Conservation (phyloP, 2,888 invertebrate genomes). For the Torymus auratus region DNA sequence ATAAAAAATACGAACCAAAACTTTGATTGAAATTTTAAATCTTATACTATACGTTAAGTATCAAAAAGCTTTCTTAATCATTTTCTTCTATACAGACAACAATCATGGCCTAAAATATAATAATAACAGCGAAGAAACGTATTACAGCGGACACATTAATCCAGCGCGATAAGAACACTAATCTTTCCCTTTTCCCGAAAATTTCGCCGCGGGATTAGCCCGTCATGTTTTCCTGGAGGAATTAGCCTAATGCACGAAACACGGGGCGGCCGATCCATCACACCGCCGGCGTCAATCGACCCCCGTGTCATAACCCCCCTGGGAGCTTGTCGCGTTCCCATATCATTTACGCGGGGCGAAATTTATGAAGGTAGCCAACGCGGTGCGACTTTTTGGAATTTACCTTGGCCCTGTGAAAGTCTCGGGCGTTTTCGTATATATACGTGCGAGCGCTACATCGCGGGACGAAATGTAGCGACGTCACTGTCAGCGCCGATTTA, state of each 20-base stretch:
- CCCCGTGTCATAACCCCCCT: slow-evolving; percentile 2
- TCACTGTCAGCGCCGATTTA: no score
- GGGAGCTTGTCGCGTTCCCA: neutral
- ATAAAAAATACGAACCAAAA: no score
- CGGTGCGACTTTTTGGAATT: neutral
- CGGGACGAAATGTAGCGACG: no score
- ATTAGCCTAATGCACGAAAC: slow-evolving; percentile 40
- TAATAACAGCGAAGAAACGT: neutral
- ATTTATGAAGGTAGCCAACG: slow-evolving; percentile 23
- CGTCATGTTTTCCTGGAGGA: slow-evolving; percentile 28
- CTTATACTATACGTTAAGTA: no score
- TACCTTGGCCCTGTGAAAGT: neutral
- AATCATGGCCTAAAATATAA: no score
- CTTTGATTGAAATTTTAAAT: no score
- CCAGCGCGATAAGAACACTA: neutral
- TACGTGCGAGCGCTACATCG: no score
- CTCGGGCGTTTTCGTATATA: no score
- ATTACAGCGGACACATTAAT: neutral
- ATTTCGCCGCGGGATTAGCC: neutral
- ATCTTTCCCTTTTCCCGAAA: neutral
- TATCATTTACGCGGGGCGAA: slow-evolving; percentile 9
- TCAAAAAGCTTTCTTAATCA: no score
- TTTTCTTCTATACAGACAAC: no score
- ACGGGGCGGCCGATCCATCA: slow-evolving; percentile 29
- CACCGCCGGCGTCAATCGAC: slow-evolving; percentile 19